Evolutionary conservation across 2,888 invertebrate genomes (phyloP).

Genomic region (Chrysopilus asiliformis): DNA sequence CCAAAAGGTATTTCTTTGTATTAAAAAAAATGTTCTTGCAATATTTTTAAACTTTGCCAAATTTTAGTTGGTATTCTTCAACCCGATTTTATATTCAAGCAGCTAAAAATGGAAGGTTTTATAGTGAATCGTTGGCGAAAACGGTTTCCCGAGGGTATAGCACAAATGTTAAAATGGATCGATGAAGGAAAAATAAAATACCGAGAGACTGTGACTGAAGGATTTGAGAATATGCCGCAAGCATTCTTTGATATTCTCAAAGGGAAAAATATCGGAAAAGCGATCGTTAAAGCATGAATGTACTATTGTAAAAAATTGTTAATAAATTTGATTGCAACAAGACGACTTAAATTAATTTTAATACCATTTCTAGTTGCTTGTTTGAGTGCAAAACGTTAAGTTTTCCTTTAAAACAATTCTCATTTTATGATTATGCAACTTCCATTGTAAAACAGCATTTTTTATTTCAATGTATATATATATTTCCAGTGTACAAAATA

Average conservation of each 20-base stretch:
- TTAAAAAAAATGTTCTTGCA: too few relatives aligned
- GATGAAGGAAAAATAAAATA: conserved; percentile 55
- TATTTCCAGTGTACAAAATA: too few relatives aligned
- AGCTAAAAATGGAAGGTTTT: conserved; percentile 47
- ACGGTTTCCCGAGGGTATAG: conserved; percentile 48
- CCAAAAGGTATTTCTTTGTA: conserved; percentile 13
- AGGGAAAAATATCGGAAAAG: conserved; percentile 59
- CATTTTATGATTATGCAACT: too few relatives aligned
- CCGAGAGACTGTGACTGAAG: conserved; percentile 53
- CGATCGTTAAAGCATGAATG: conserved; percentile 43
- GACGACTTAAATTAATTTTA: too few relatives aligned
- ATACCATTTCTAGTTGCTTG: too few relatives aligned
- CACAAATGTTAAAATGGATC: conserved; percentile 50
- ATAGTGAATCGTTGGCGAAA: conserved; percentile 39
- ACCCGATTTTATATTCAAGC: conserved; percentile 40
- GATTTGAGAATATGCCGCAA: conserved; percentile 59
- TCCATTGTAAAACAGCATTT: too few relatives aligned
- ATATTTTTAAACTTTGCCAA: too few relatives aligned
- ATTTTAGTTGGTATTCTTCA: conserved; percentile 38
- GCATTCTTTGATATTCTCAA: conserved; percentile 49
- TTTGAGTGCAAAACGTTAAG: too few relatives aligned
- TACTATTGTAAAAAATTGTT: neutral
- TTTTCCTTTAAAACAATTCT: too few relatives aligned
- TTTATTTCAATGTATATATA: too few relatives aligned
- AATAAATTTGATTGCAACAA: too few relatives aligned